Percentiles rank a stretch among this genome's conserved stretches.
Evolutionary conservation across 1,140 invertebrate species (phyloP).

Genomic region (Wasmannia auropunctata): DNA sequence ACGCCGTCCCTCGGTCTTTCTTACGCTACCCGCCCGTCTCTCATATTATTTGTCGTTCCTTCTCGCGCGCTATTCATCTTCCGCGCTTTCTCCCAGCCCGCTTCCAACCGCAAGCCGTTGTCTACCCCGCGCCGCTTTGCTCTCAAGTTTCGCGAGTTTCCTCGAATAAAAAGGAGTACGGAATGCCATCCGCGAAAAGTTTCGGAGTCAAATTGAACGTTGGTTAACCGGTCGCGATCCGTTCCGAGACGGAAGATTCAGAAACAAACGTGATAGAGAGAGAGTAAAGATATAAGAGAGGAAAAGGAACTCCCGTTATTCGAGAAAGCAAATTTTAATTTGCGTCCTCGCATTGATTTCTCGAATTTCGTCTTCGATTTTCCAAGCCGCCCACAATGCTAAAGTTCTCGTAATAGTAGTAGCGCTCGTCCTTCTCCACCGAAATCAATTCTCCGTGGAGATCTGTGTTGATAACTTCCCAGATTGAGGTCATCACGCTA

Average conservation of each 20-base stretch:
- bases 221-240: slow-evolving; percentile 39
- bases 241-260: slow-evolving; percentile 16
- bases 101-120: slow-evolving; percentile 28
- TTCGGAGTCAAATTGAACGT: slow-evolving; percentile 71
- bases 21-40: slow-evolving; percentile 31
- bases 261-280: neutral
- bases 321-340: slow-evolving; percentile 41
- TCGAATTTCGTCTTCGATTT: slow-evolving; percentile 24
- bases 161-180: slow-evolving; percentile 65
- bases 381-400: neutral
- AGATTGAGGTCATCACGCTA: slow-evolving; percentile 5
- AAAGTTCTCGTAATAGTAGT: slow-evolving; percentile 33
- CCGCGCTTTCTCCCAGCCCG: neutral
- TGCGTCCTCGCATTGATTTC: slow-evolving; percentile 32
- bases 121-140: slow-evolving; percentile 52
- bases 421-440: neutral
- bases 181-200: slow-evolving; percentile 59
- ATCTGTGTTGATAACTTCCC: slow-evolving; percentile 11
- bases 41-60: slow-evolving; percentile 42
- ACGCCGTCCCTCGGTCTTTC: slow-evolving; percentile 12
- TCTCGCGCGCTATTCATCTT: slow-evolving; percentile 54
- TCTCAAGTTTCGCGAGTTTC: slow-evolving; percentile 64
- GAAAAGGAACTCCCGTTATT: slow-evolving; percentile 50
- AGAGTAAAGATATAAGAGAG: neutral
- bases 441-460: slow-evolving; percentile 40